A percentile compares a stretch with the other conserved stretches of the same genome.
phyloP scores from a whole-genome alignment of 1,140 invertebrate species.

The Brachionus sp. region DNA sequence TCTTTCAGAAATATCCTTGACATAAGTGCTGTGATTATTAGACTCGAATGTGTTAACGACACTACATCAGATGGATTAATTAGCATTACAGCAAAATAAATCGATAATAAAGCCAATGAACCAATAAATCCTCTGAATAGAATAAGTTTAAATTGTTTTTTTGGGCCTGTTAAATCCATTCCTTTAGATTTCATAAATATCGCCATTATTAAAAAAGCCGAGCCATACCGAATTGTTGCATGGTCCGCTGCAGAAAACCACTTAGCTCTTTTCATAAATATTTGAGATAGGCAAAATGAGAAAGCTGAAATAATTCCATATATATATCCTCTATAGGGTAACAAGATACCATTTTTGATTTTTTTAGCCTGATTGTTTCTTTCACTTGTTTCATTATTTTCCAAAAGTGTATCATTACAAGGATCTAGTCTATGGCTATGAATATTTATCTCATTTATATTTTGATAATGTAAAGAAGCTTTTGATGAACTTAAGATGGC shows the following conservation, averaged over 20 bases:
- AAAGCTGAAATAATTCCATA: constrained; percentile 15
- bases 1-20: constrained; percentile 41
- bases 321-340: neutral
- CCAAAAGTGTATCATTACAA: neutral
- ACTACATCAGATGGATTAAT: constrained; percentile 32
- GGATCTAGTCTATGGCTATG: neutral
- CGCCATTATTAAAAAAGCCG: neutral
- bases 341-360: neutral
- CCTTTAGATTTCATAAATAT: constrained; percentile 19
- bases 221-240: neutral
- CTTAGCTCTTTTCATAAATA: constrained; percentile 7
- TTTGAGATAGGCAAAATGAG: constrained; percentile 15
- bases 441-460: neutral
- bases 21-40: constrained; percentile 33
- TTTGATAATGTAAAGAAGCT: neutral
- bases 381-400: neutral
- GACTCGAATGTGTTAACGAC: neutral
- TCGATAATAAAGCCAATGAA: neutral
- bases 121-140: constrained; percentile 10
- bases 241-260: constrained; percentile 14
- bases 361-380: neutral
- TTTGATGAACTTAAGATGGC: neutral
- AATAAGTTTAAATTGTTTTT: constrained; percentile 10
- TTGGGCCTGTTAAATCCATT: neutral
- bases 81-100: constrained; percentile 42